Percentiles rank a stretch among this genome's conserved stretches.
Conservation (phyloP, 2,797 vertebrate species). For the Taeniopygia guttata region DNA sequence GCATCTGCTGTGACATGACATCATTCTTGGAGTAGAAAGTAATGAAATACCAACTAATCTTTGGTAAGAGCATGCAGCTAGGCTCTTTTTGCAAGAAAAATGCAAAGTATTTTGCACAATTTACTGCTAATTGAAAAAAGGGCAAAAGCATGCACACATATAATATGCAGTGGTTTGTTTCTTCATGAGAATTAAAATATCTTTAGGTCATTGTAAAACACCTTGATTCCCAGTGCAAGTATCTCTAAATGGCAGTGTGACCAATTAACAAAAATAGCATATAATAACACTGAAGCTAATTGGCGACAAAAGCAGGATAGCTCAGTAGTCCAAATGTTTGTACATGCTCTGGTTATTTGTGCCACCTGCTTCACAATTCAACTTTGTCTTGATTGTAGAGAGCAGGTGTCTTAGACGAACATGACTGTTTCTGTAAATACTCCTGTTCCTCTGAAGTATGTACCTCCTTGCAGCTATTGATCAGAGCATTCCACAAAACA, state of each 20-base stretch:
- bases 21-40: background rate
- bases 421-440: background rate
- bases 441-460: background rate
- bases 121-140: background rate
- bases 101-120: background rate
- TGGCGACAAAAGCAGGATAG: background rate
- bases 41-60: background rate
- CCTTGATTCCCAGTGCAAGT: background rate
- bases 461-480: background rate
- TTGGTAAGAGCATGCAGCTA: background rate
- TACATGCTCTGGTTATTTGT: background rate
- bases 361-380: background rate
- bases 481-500: background rate
- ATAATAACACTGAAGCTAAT: background rate
- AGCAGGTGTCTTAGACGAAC: background rate
- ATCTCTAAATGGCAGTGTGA: background rate
- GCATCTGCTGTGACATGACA: background rate
- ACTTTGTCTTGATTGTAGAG: background rate
- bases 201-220: background rate
- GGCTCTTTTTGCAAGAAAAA: background rate
- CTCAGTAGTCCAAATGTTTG: background rate
- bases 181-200: background rate
- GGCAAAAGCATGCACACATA: background rate
- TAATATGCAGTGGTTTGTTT: background rate
- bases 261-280: background rate